Percentiles rank a stretch among this genome's conserved stretches.
Evolutionary conservation across 2,113 vertebrate species (phyloP).

Genomic region (Cynopterus brachyotis): DNA sequence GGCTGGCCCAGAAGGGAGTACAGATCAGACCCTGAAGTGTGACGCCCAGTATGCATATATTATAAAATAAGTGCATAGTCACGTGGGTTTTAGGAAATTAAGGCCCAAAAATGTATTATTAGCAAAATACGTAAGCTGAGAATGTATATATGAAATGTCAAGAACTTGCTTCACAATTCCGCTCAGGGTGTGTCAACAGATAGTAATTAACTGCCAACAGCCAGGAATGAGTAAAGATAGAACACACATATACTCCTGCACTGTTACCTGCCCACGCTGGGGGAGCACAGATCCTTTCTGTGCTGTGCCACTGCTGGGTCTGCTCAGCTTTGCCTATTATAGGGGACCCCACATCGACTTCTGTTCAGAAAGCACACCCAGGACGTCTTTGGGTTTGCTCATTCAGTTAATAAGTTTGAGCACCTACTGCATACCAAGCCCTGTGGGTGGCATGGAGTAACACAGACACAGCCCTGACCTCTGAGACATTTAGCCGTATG

Average conservation of each 20-base stretch:
- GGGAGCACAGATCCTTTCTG: not conserved
- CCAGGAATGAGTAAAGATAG: not conserved
- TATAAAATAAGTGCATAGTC: not conserved
- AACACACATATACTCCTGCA: not conserved
- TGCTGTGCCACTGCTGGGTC: not conserved
- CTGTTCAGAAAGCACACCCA: not conserved
- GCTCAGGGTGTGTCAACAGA: slow-evolving; percentile 39
- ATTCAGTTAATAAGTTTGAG: not conserved
- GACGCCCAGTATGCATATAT: fast-evolving
- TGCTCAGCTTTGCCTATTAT: not conserved
- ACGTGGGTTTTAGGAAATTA: not conserved
- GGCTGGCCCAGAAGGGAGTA: not conserved
- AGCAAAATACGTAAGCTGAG: not conserved
- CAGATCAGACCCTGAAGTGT: not conserved
- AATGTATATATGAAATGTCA: not conserved
- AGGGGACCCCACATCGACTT: fast-evolving
- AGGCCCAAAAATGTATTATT: not conserved
- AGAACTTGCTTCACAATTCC: slow-evolving; percentile 3
- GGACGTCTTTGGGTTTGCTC: not conserved
- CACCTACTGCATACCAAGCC: not conserved
- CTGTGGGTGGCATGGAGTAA: not conserved
- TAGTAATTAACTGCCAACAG: slow-evolving; percentile 3
- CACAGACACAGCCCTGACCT: not conserved
- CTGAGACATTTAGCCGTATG: not conserved
- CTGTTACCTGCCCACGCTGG: not conserved